Percentiles rank a stretch among this genome's conserved stretches.
Evolutionary conservation across 2,113 vertebrate species (phyloP).

Genomic region (Perca schrenkii): DNA sequence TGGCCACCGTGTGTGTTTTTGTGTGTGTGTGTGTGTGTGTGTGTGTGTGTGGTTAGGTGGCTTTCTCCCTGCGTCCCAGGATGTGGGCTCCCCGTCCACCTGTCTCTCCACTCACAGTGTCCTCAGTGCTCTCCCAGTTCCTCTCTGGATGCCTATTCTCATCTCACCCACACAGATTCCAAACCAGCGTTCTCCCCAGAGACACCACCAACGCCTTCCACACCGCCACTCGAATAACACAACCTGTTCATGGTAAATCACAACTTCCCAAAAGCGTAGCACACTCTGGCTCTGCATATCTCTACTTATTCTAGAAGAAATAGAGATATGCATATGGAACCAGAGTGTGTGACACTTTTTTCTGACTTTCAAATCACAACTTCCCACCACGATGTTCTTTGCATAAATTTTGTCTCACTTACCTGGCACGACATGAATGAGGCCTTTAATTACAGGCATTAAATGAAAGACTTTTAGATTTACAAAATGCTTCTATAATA

Average conservation of each 20-base stretch:
- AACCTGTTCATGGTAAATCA: constrained; percentile 55
- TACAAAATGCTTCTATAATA: neutral
- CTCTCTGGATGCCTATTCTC: constrained; percentile 80
- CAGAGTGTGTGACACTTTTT: too few species aligned
- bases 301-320: too few species aligned
- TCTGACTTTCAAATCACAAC: constrained; percentile 46
- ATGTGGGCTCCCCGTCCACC: constrained; percentile 82
- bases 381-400: constrained; percentile 2
- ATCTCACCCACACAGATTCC: constrained; percentile 64
- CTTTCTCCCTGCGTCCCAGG: constrained; percentile 75
- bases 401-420: neutral
- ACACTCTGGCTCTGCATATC: too few species aligned
- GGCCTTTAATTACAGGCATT: neutral
- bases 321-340: too few species aligned
- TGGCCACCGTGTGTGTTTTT: constrained; percentile 35
- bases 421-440: neutral
- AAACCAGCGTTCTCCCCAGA: constrained; percentile 71
- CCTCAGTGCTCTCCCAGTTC: constrained; percentile 78
- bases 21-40: constrained; percentile 27
- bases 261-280: constrained; percentile 20
- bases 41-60: constrained; percentile 74
- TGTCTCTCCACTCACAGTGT: constrained; percentile 72
- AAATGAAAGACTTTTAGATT: neutral
- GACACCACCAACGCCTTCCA: constrained; percentile 50
- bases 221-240: constrained; percentile 51